Evolutionary conservation across 2,888 invertebrate species (phyloP), one percentile per base, ranked within the genome.

Genomic region (Palloptera scutellata): DNA sequence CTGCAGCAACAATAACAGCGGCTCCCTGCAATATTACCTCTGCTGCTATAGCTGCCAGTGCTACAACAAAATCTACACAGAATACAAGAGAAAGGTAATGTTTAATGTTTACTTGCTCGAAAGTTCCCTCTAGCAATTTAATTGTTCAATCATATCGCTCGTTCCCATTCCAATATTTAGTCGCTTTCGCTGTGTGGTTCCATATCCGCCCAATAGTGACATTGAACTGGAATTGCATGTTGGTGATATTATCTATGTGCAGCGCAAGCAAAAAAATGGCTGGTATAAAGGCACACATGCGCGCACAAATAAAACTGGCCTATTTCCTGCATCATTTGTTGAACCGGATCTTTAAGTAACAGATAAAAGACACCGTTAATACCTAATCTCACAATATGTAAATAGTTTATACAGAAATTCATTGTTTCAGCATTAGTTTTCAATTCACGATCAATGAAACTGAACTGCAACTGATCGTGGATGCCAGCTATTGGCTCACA

Each of bases 201-300:
- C 96, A 9, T 97, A 97, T 87, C 97, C 97, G 12, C 95, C 97
- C 1, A 96, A 96, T 84, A 95, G 95, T 71, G 96, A 96, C 75
- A 93, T 94, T 81, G 97, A 97, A 84, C 84, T 97, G 75, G 96
- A 96, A 81, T 86, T 97, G 57, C 92, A 93, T 75, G 91, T 96
- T 52, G 95, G 96, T 70, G 97, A 97, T 80, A 91, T 96, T 66
- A 95, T 97, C 73, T 91, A 94, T 76, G 96, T 97, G 19, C 93
- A 94, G 78, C 93, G 93, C 79, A 96, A 96, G 81, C 90, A 96
- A 63, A 96, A 96, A 62, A 96, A 97, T 81, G 97, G 97, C 59
- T 97, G 97, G 97, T 97, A 93, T 86, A 96, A 96, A 82, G 97
- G 97, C 19, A 96, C 95, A 0, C 89, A 94, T 75, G 92, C 94